phyloP scores from a whole-genome alignment of 2,797 vertebrate species.

The Coccyzus lansbergi region DNA sequence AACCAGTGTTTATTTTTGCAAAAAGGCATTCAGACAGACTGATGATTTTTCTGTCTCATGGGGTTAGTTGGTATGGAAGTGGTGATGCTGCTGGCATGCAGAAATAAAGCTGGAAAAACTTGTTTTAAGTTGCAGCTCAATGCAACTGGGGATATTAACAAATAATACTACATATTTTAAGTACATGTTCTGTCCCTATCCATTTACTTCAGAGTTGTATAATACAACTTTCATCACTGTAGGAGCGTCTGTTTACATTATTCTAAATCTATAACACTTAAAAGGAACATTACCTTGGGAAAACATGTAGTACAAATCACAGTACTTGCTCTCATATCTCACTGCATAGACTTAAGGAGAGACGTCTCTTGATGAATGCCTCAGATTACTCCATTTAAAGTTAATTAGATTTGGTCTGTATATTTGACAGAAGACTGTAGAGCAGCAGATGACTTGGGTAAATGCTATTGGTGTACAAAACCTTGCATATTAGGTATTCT shows the following conservation, averaged over 20 bases:
- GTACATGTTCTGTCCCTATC: background rate
- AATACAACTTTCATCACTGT: background rate
- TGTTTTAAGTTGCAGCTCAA: background rate
- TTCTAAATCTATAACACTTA: background rate
- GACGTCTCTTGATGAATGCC: background rate
- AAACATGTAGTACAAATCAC: constrained; percentile 27
- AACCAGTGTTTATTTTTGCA: background rate
- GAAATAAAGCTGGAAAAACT: background rate
- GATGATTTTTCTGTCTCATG: background rate
- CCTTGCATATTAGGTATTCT: background rate
- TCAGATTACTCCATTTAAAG: constrained; percentile 17
- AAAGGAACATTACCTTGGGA: constrained; percentile 13
- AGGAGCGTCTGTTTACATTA: constrained; percentile 2
- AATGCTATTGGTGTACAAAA: background rate
- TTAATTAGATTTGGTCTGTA: background rate
- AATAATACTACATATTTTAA: background rate
- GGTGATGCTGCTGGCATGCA: background rate
- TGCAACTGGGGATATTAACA: background rate
- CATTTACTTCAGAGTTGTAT: background rate
- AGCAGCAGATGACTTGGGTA: background rate
- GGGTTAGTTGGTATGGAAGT: background rate
- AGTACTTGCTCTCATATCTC: background rate
- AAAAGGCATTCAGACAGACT: background rate
- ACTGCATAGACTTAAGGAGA: background rate
- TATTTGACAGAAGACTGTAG: background rate